These are phyloP conservation scores for Lithophane semibrunnea DNA, from an alignment of 2,888 invertebrate species.

Conservation along the genomic window DNA sequence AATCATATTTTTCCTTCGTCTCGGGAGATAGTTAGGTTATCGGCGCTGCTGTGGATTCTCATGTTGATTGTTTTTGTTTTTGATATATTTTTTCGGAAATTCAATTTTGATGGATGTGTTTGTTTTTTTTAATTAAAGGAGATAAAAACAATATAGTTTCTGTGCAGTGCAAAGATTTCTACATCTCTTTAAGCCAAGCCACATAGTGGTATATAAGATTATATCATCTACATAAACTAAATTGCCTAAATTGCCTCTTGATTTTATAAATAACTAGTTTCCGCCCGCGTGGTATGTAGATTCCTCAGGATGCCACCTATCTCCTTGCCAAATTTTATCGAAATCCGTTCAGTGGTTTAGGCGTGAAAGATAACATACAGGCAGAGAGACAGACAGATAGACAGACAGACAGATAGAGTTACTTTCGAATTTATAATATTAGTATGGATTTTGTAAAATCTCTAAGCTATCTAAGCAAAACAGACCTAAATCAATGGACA, in stretches of 20 bases:
- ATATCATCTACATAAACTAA: too few relatives aligned
- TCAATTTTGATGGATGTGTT: constrained; percentile 37
- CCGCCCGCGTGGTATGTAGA: too few relatives aligned
- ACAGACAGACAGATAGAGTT: too few relatives aligned
- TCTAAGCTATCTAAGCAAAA: constrained; percentile 28
- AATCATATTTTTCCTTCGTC: constrained; percentile 81
- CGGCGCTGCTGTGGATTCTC: constrained; percentile 65
- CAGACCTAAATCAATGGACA: constrained; percentile 57
- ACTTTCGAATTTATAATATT: too few relatives aligned
- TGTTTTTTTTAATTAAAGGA: not conserved
- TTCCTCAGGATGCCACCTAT: too few relatives aligned
- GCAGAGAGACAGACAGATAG: too few relatives aligned
- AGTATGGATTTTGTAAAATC: not conserved
- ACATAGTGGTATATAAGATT: not conserved
- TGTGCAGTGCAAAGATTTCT: not conserved
- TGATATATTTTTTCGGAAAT: constrained; percentile 31
- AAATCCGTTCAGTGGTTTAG: too few relatives aligned
- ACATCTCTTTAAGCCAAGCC: not conserved
- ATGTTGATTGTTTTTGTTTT: constrained; percentile 65
- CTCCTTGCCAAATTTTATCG: too few relatives aligned
- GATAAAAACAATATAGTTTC: not conserved
- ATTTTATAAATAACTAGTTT: too few relatives aligned
- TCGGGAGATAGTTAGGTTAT: constrained; percentile 70
- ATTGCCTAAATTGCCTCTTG: too few relatives aligned
- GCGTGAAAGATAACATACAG: too few relatives aligned